Percentiles rank a stretch among this genome's conserved stretches.
Evolutionary conservation across 1,140 invertebrate genomes (phyloP).

Genomic region (Rhopalosiphum padi): DNA sequence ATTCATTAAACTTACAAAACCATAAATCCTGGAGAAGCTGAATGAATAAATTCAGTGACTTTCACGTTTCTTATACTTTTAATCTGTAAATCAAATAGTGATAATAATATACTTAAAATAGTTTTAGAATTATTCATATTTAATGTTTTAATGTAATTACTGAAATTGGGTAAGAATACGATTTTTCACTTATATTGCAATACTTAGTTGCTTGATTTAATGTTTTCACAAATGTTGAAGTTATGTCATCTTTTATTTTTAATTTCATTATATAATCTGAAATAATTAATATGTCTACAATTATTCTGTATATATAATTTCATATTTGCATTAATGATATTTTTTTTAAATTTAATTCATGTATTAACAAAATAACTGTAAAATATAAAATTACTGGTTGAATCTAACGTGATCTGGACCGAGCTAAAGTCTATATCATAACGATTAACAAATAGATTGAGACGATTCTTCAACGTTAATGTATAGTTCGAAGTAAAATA

Average conservation of each 20-base stretch:
- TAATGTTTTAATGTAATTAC: background rate
- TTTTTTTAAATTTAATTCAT: background rate
- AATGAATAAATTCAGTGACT: slow-evolving; percentile 50
- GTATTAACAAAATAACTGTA: too few species aligned
- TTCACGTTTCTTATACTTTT: slow-evolving; percentile 21
- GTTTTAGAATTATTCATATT: background rate
- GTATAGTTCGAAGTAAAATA: slow-evolving; percentile 39
- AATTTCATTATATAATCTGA: slow-evolving; percentile 52
- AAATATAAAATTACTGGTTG: background rate
- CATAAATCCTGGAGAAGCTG: slow-evolving; percentile 39
- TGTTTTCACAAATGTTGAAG: slow-evolving; percentile 33
- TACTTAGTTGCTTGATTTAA: background rate
- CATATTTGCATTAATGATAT: background rate
- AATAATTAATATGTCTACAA: background rate
- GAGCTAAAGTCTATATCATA: slow-evolving; percentile 15
- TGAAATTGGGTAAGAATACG: background rate
- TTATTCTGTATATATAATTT: background rate
- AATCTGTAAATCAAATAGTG: slow-evolving; percentile 6
- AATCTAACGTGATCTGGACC: slow-evolving; percentile 10
- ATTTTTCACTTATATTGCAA: slow-evolving; percentile 39
- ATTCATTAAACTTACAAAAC: slow-evolving; percentile 31
- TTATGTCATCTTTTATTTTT: slow-evolving; percentile 27
- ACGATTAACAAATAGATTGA: background rate
- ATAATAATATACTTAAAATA: background rate
- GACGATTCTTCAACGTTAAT: slow-evolving; percentile 12